These are phyloP conservation scores for Netelia fuscicornis DNA, from an alignment of 2,888 invertebrate genomes.

Conservation along the genomic window DNA sequence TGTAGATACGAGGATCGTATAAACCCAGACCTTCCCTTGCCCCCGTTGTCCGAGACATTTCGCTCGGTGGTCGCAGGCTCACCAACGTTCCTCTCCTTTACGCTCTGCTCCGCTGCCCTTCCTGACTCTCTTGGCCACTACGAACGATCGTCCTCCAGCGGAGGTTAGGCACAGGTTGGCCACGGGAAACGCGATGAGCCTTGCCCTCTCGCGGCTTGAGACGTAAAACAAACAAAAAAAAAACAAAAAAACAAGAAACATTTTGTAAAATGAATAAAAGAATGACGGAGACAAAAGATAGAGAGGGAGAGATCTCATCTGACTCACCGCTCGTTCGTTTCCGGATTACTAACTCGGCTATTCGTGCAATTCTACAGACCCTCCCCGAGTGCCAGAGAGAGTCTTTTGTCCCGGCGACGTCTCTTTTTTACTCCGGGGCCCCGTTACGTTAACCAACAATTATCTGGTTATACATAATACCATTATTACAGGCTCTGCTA, in stretches of 20 bases:
- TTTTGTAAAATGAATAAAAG: background rate
- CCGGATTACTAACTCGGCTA: constrained; percentile 47
- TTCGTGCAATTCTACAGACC: constrained; percentile 29
- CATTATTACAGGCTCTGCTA: constrained; percentile 20
- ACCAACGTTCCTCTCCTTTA: constrained; percentile 43
- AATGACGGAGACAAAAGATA: background rate
- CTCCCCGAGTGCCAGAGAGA: background rate
- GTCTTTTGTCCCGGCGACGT: background rate
- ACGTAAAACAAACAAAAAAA: background rate
- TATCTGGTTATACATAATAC: constrained; percentile 33
- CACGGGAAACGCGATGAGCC: too few relatives aligned
- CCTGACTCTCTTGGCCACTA: constrained; percentile 32
- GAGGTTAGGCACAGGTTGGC: too few relatives aligned
- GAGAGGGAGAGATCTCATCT: constrained; percentile 16
- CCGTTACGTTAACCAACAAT: constrained; percentile 26
- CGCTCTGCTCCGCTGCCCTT: constrained; percentile 51
- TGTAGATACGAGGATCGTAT: constrained; percentile 17
- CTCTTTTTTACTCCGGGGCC: background rate
- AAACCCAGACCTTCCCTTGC: constrained; percentile 16
- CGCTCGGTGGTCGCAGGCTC: constrained; percentile 2
- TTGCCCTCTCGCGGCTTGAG: background rate
- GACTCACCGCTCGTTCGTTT: constrained; percentile 47
- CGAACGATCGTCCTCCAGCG: background rate
- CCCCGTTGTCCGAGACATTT: constrained; percentile 36
- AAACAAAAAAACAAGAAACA: too few relatives aligned